phyloP scores from a whole-genome alignment of 2,113 vertebrate species.

The Cromileptes altivelis region DNA sequence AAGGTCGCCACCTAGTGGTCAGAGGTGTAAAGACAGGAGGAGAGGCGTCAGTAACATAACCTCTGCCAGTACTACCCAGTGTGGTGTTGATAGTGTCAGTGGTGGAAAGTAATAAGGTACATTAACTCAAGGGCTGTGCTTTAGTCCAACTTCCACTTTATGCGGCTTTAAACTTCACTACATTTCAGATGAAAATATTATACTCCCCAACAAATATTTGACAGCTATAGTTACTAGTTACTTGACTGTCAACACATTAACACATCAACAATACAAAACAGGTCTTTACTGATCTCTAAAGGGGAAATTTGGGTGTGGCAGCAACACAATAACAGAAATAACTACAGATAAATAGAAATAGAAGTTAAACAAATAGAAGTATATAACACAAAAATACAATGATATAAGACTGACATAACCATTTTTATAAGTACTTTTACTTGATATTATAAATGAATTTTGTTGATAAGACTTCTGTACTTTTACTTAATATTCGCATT shows the following conservation, averaged over 20 bases:
- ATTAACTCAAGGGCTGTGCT: not conserved
- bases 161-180: not conserved
- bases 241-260: not conserved
- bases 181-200: not conserved
- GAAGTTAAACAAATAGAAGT: not conserved
- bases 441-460: not conserved
- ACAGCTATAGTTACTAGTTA: not conserved
- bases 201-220: not conserved
- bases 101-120: not conserved
- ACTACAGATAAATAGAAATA: not conserved
- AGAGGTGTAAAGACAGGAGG: not conserved
- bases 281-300: not conserved
- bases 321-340: too few relatives aligned
- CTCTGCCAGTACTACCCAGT: not conserved
- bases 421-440: too few relatives aligned
- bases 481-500: too few relatives aligned
- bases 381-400: too few relatives aligned
- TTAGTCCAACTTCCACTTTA: not conserved
- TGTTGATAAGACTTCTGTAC: too few relatives aligned
- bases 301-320: not conserved
- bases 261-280: not conserved
- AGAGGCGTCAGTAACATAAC: not conserved
- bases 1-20: conserved; percentile 51
- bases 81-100: not conserved
- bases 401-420: too few relatives aligned